Base-by-base conservation (phyloP, 2,797 vertebrate species). In the Protosalanx chinensis region DNA sequence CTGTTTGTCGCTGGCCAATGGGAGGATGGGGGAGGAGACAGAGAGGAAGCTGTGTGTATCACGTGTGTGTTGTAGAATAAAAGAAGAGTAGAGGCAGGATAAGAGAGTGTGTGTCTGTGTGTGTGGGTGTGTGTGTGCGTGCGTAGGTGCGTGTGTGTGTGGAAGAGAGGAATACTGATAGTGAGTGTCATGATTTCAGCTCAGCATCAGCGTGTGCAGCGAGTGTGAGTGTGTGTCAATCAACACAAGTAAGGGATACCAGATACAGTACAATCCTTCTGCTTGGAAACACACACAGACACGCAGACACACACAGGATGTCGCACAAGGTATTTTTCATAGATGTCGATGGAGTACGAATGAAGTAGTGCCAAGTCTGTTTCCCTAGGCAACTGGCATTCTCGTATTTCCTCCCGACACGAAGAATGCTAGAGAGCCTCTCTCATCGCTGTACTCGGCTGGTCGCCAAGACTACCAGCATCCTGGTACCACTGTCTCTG, bases 321-420 rank as follows among this genome's bases (percentile, higher is more conserved):
- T 7, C 23, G 13, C 57, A 67, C 49, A 51, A 3, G 23, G 18
- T 64, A 37, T 64, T 64, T 64, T 64, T 41, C 35, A 18, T 20
- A 35, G 62, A 63, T 16, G 29, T 13, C 15, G 18, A 35, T 51
- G 18, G 27, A 57, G 49, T 20, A 67, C 27, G 18, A 32, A 56
- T 53, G 49, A 30, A 29, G 66, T 56, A 33, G 49, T 83, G 76
- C 68, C 86, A 83, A 82, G 81, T 82, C 81, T 79, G 88, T 91
- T 85, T 87, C 89, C 89, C 89, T 72, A 72, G 84, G 89, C 72
- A 91, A 91, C 91, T 76, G 59, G 68, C 70, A 49, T 10, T 70
- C 63, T 72, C 8, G 32, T 74, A 67, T 82, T 72, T 67, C 74
- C 51, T 16, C 79, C 53, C 70, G 53, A 70, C 53, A 72, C 76